Conservation (phyloP, 2,113 vertebrate species). For the Callochromis pleurospilus region DNA sequence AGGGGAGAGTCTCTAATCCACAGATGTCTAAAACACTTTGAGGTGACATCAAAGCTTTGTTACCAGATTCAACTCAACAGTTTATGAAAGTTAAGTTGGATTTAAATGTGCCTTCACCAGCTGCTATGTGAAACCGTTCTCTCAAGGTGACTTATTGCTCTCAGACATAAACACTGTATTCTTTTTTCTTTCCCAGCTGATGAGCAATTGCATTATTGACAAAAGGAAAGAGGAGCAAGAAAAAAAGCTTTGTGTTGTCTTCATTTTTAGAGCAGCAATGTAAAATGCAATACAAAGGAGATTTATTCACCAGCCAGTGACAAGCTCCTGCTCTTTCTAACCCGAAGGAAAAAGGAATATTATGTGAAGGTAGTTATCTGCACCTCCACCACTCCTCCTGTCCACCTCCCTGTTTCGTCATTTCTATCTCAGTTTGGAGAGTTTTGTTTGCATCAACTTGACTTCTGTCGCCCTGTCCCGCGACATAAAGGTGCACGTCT, state of each 20-base stretch:
- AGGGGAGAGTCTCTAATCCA: not conserved
- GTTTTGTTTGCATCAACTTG: constrained; percentile 19
- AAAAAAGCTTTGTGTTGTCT: constrained; percentile 27
- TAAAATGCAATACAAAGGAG: constrained; percentile 38
- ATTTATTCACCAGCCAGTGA: constrained; percentile 15
- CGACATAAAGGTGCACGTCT: not conserved
- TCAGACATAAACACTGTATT: not conserved
- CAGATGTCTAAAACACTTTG: constrained; percentile 4
- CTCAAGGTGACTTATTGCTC: not conserved
- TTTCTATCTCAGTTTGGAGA: constrained; percentile 35
- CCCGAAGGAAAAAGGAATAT: constrained; percentile 51
- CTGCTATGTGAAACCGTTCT: not conserved
- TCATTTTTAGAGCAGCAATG: constrained; percentile 31
- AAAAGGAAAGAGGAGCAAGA: constrained; percentile 6
- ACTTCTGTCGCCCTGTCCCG: not conserved
- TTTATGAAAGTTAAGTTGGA: not conserved
- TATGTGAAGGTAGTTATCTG: constrained; percentile 9
- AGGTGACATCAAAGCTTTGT: constrained; percentile 4
- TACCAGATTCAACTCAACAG: not conserved
- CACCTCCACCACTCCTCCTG: not conserved
- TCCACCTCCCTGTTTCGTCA: not conserved
- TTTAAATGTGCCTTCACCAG: not conserved
- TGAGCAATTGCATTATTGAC: constrained; percentile 24
- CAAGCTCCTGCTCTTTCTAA: constrained; percentile 48
- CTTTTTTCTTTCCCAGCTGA: not conserved